Evolutionary conservation across 35 echinoderm and acorn worm genomes (phyloP), one percentile per base, ranked within the genome.

Genomic region (Amphiura filiformis): DNA sequence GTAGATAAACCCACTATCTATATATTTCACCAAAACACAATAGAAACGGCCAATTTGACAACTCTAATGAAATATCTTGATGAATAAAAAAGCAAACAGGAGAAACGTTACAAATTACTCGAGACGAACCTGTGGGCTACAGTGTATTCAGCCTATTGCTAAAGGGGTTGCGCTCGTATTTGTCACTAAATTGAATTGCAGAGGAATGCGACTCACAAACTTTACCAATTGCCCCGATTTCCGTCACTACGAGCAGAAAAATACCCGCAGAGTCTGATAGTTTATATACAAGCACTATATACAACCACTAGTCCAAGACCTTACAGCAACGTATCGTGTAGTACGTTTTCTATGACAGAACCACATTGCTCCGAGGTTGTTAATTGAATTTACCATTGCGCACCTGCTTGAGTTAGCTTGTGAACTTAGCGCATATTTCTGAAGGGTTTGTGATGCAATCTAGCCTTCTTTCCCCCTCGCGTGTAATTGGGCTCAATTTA

Each of bases 121-220:
- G 2, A 26, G 61, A 70, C 28, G 26, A 70, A 30, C 61, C 61
- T 70, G 7, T 30, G 61, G 61, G 61, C 61, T 23, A 11, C 7
- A 70, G 61, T 70, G 61, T 70, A 70, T 70, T 70, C 61, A 70
- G 61, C 61, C 61, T n/a, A 70, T 70, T 70, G 1, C 17, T 70
- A 1, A 3, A 70, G 61, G 61, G 28, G 17, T 2, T 13, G 28
- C 26, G 28, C 61, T 70, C 61, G 17, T 70, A 23, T 70, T 70
- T 70, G 26, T 70, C 61, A 70, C 9, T 11, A 26, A 70, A 70
- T 70, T 70, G 61, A 70, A 70, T 70, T 70, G 15, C 61, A 70
- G 61, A 30, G 26, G 61, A 23, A 70, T 70, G 61, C 61, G 28
- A 70, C 61, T 70, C 26, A 70, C 61, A 70, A 70, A 70, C 28